phyloP scores from a whole-genome alignment of 1,140 invertebrate species.

The Phenacoccus solenopsis region DNA sequence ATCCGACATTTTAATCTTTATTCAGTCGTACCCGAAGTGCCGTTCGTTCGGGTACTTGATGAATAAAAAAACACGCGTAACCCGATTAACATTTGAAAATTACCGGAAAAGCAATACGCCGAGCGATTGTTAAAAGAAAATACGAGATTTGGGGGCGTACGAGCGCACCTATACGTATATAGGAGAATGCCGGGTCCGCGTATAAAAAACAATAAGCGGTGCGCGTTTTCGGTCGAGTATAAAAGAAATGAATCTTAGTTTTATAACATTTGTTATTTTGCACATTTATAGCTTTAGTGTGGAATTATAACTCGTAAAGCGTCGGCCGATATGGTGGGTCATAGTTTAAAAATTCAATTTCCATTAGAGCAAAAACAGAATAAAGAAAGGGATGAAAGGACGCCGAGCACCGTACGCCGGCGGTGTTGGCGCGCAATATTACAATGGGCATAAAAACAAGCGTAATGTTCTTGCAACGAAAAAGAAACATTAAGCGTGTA shows the following conservation, averaged over 20 bases:
- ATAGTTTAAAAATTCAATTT: conserved; percentile 18
- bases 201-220: conserved; percentile 4
- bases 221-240: neutral
- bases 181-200: too few species aligned
- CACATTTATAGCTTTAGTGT: conserved; percentile 15
- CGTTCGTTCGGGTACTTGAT: neutral
- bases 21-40: neutral
- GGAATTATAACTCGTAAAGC: conserved; percentile 15
- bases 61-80: neutral
- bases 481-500: conserved; percentile 6
- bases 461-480: conserved; percentile 10
- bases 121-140: neutral
- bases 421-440: conserved; percentile 13
- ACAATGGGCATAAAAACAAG: conserved; percentile 16
- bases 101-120: neutral
- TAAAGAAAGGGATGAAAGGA: conserved; percentile 4
- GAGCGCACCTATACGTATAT: too few species aligned
- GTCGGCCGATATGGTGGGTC: conserved; percentile 9
- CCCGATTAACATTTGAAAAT: conserved; percentile 2
- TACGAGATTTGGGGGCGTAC: neutral
- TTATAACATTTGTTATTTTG: conserved; percentile 16
- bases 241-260: conserved; percentile 13
- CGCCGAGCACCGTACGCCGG: neutral
- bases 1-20: conserved; percentile 3
- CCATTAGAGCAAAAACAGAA: conserved; percentile 13